phyloP scores from a whole-genome alignment of 1,140 invertebrate species.

The Zaprionus capensis region DNA sequence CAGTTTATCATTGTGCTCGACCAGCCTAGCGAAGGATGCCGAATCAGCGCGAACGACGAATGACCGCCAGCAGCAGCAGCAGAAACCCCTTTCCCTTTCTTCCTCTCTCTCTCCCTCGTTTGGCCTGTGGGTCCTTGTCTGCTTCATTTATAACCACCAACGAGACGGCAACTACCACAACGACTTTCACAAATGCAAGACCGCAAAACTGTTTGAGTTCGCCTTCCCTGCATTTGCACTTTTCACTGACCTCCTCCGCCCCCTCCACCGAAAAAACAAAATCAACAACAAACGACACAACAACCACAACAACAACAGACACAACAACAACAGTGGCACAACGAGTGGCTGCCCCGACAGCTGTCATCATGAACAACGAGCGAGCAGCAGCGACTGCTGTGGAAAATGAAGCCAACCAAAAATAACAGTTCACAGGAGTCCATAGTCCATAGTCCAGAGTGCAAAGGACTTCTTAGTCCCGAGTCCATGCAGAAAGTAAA shows the following conservation, averaged over 20 bases:
- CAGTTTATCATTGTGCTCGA: constrained; percentile 51
- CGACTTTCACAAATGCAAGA: constrained; percentile 63
- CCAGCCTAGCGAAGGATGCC: constrained; percentile 47
- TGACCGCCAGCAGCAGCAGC: constrained; percentile 24
- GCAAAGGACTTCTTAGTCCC: not conserved
- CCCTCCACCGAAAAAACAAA: not conserved
- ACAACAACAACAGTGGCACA: constrained; percentile 5
- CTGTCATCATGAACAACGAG: constrained; percentile 52
- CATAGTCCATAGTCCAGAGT: constrained; percentile 22
- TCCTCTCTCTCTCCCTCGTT: not conserved
- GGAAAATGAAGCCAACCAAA: constrained; percentile 54
- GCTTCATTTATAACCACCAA: constrained; percentile 57
- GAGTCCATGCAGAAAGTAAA: constrained; percentile 60
- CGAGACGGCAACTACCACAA: constrained; percentile 44
- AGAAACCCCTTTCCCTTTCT: not conserved
- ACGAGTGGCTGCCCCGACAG: constrained; percentile 26
- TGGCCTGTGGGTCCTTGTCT: constrained; percentile 14
- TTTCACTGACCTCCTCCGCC: constrained; percentile 28
- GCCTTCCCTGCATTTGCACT: constrained; percentile 60
- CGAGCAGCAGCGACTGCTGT: constrained; percentile 31
- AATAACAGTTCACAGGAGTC: constrained; percentile 55
- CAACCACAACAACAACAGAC: constrained; percentile 25
- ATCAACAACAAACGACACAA: not conserved
- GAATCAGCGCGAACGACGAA: constrained; percentile 48
- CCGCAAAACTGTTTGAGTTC: constrained; percentile 75